These are phyloP conservation scores for Melanocharis versteri DNA, from an alignment of 2,113 vertebrate species.

Conservation along the genomic window DNA sequence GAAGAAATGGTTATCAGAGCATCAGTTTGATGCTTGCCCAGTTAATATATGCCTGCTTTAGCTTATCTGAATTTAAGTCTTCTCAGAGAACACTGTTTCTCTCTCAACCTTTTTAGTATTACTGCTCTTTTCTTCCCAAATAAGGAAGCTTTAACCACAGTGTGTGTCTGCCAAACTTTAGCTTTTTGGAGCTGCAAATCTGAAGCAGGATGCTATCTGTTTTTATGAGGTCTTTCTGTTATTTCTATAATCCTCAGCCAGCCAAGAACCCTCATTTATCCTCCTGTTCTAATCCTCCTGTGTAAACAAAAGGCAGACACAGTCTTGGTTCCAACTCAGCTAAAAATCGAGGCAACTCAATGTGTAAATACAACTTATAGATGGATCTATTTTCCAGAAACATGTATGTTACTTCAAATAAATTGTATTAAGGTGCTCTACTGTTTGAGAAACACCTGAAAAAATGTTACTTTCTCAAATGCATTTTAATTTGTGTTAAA, in stretches of 20 bases:
- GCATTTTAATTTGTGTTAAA: background rate
- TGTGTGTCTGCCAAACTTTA: slow-evolving; percentile 44
- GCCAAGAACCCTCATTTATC: slow-evolving; percentile 47
- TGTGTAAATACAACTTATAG: background rate
- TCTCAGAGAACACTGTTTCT: background rate
- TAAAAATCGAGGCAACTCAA: background rate
- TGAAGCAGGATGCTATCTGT: slow-evolving; percentile 42
- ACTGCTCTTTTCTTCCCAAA: slow-evolving; percentile 63
- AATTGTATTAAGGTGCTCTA: background rate
- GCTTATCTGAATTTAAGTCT: background rate
- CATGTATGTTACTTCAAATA: background rate
- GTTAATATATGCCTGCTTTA: background rate
- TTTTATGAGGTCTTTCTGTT: slow-evolving; percentile 65
- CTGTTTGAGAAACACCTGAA: background rate
- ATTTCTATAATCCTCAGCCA: slow-evolving; percentile 53
- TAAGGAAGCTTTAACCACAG: slow-evolving; percentile 52
- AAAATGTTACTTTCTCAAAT: background rate
- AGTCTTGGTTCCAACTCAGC: background rate
- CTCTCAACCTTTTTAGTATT: slow-evolving; percentile 10
- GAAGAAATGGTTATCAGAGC: background rate
- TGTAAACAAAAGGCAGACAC: slow-evolving; percentile 33
- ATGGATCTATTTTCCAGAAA: background rate
- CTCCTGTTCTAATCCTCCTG: slow-evolving; percentile 29
- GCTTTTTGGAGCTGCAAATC: slow-evolving; percentile 48
- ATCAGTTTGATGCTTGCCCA: background rate